Evolutionary conservation across 2,888 invertebrate genomes (phyloP).

Genomic region (Deroplatys truncata): DNA sequence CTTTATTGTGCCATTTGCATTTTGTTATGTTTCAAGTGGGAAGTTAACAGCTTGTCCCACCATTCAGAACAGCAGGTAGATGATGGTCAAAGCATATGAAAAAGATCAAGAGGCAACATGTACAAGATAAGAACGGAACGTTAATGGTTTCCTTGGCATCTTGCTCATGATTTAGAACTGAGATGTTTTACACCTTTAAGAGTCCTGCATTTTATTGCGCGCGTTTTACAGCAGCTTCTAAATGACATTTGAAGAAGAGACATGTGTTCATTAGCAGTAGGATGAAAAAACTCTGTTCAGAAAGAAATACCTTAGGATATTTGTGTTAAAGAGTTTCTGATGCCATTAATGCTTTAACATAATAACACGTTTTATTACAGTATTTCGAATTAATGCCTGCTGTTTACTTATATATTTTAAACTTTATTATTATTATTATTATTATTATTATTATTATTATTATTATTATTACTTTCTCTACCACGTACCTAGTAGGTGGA

Average conservation of each 20-base stretch:
- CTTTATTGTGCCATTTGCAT: background rate
- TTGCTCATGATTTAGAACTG: background rate
- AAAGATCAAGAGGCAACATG: background rate
- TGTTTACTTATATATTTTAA: no score
- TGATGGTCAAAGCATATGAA: background rate
- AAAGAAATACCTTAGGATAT: background rate
- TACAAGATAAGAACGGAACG: background rate
- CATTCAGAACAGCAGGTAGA: background rate
- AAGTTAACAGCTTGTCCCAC: background rate
- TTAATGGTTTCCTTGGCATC: background rate
- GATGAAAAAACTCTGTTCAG: background rate
- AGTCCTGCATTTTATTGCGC: background rate
- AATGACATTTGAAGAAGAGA: background rate
- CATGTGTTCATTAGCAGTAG: background rate
- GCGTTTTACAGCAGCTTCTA: background rate
- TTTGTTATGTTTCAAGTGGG: background rate
- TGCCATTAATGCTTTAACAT: no score
- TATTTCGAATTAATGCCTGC: no score
- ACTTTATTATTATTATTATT: no score
- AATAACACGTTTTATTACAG: no score
- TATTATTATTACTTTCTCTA: no score
- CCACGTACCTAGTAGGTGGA: no score
- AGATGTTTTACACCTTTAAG: background rate
- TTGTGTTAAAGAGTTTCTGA: background rate
- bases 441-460: no score